phyloP scores from a whole-genome alignment of 1,140 invertebrate species.

The Cyphomyrmex costatus region DNA sequence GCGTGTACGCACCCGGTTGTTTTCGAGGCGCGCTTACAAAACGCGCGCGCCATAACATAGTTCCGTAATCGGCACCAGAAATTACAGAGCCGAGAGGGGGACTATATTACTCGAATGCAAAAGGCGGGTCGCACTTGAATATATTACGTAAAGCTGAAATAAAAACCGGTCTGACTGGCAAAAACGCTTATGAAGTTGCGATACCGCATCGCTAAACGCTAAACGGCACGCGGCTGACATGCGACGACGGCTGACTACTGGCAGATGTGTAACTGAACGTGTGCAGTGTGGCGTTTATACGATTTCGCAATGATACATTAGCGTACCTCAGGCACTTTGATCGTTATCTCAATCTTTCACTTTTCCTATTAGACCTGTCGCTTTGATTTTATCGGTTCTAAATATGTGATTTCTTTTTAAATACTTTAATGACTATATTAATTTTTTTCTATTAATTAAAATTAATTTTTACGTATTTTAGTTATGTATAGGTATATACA shows the following conservation, averaged over 20 bases:
- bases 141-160: constrained; percentile 39
- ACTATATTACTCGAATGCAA: not conserved
- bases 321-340: not conserved
- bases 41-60: constrained; percentile 20
- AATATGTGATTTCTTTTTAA: not conserved
- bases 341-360: not conserved
- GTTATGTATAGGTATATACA: not conserved
- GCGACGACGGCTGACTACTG: constrained; percentile 42
- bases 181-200: not conserved
- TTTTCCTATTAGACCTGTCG: not conserved
- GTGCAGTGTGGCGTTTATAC: not conserved
- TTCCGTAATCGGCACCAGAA: constrained; percentile 49
- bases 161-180: constrained; percentile 53
- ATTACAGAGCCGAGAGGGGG: constrained; percentile 19
- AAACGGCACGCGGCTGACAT: constrained; percentile 54
- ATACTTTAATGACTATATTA: not conserved
- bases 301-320: constrained; percentile 36
- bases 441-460: not conserved
- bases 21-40: constrained; percentile 27
- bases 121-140: constrained; percentile 31
- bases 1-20: constrained; percentile 42
- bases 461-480: not conserved
- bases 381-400: not conserved
- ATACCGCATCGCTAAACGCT: constrained; percentile 30
- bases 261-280: constrained; percentile 18